phyloP scores from a whole-genome alignment of 2,113 vertebrate genomes.

The Oncorhynchus gorbuscha region DNA sequence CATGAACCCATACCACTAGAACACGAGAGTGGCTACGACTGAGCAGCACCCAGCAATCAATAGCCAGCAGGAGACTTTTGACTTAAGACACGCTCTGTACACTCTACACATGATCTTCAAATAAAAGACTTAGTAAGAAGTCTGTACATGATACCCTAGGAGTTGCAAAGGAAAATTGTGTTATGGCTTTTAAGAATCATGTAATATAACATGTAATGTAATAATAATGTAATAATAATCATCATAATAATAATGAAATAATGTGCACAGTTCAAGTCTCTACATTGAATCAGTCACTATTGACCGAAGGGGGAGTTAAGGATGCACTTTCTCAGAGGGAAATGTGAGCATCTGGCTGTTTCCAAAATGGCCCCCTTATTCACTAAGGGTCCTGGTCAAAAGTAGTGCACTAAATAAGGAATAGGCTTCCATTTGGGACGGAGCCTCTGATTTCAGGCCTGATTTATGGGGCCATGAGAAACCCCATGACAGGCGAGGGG shows the following conservation, averaged over 20 bases:
- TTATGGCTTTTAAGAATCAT: not conserved
- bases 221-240: no score
- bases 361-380: no score
- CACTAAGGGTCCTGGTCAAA: no score
- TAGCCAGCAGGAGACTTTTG: not conserved
- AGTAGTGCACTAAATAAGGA: no score
- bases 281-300: not conserved
- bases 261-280: constrained; percentile 5
- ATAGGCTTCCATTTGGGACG: not conserved
- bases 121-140: not conserved
- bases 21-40: not conserved
- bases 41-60: constrained; percentile 5
- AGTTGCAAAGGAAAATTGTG: no score
- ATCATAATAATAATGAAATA: no score
- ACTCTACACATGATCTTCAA: no score
- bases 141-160: not conserved
- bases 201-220: no score
- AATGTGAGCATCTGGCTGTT: no score
- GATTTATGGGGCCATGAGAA: constrained; percentile 31
- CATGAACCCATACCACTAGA: constrained; percentile 11
- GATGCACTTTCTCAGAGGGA: not conserved
- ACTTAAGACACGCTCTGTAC: not conserved
- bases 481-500: constrained; percentile 40
- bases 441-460: constrained; percentile 21
- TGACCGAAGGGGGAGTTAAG: constrained; percentile 13